These are phyloP conservation scores for Anthopleura xanthogrammica DNA, from an alignment of 92 coral and sea anemone genomes.

Conservation along the genomic window DNA sequence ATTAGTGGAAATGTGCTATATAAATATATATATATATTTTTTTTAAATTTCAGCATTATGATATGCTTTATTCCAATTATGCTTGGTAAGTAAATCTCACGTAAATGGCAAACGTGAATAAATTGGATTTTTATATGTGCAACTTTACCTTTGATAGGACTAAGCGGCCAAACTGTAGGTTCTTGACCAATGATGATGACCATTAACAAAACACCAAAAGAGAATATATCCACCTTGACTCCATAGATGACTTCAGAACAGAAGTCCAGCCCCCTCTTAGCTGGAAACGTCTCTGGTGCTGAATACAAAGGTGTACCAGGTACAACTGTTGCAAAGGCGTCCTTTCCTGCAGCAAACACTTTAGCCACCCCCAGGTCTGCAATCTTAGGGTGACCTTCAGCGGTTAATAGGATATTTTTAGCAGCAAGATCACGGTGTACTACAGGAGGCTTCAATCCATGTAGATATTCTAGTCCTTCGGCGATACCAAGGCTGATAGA, in stretches of 20 bases:
- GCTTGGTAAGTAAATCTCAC: no score
- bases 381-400: slow-evolving; percentile 57
- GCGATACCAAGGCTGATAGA: slow-evolving; percentile 56
- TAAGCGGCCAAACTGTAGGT: slow-evolving; percentile 54
- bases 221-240: slow-evolving; percentile 69
- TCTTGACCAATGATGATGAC: slow-evolving; percentile 76
- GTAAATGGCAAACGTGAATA: no score
- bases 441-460: slow-evolving; percentile 45
- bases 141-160: slow-evolving; percentile 45
- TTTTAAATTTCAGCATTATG: no score
- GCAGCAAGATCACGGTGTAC: slow-evolving; percentile 81
- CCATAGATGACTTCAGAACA: slow-evolving; percentile 56
- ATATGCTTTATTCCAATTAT: no score
- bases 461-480: slow-evolving; percentile 70
- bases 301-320: slow-evolving; percentile 83
- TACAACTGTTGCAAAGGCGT: slow-evolving; percentile 59
- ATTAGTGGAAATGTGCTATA: no score
- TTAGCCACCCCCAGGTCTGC: slow-evolving; percentile 83
- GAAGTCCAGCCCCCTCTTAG: not conserved
- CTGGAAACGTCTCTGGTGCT: slow-evolving; percentile 80
- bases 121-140: not conserved
- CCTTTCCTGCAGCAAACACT: slow-evolving; percentile 59
- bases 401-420: slow-evolving; percentile 66
- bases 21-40: no score
- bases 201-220: slow-evolving; percentile 69